Percentiles rank a stretch among this genome's conserved stretches.
Conservation (phyloP, 2,113 vertebrate species). For the Sprattus sprattus region DNA sequence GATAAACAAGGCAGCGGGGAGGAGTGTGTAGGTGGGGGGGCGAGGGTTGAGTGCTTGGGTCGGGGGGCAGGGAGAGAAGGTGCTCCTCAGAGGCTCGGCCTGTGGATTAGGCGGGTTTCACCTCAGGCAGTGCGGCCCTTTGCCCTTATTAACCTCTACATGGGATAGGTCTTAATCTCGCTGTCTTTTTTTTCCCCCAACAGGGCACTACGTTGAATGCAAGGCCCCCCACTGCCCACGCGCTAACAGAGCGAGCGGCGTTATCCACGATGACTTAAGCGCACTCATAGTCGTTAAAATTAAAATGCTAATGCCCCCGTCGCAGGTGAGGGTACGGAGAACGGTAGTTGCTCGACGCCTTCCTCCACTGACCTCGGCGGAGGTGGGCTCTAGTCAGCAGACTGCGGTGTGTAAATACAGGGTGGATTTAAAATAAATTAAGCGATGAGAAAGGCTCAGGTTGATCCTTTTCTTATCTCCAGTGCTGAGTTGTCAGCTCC, state of each 20-base stretch:
- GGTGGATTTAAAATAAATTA: constrained; percentile 73
- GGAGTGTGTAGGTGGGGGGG: background rate
- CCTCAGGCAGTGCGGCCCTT: background rate
- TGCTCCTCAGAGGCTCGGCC: background rate
- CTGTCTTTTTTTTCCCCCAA: background rate
- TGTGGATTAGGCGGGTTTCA: background rate
- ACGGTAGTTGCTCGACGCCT: background rate
- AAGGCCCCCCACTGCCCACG: background rate
- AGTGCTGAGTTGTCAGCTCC: constrained; percentile 64
- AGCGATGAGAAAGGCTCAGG: constrained; percentile 70
- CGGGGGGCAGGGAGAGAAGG: background rate
- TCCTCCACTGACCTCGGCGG: constrained; percentile 37
- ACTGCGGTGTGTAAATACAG: constrained; percentile 64
- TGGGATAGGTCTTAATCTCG: background rate
- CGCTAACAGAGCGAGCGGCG: background rate
- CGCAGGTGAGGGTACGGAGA: background rate
- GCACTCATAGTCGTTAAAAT: background rate
- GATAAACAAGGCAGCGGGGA: constrained; percentile 43
- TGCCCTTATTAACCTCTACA: constrained; percentile 19
- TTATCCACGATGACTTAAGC: background rate
- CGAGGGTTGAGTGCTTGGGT: background rate
- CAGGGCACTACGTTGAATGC: background rate
- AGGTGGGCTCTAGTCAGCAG: constrained; percentile 59
- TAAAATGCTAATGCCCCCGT: background rate
- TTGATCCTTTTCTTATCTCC: constrained; percentile 73